Percentiles rank a stretch among this genome's conserved stretches.
Evolutionary conservation across 1,140 invertebrate genomes (phyloP).

Genomic region (Tyrophagus putrescentiae): DNA sequence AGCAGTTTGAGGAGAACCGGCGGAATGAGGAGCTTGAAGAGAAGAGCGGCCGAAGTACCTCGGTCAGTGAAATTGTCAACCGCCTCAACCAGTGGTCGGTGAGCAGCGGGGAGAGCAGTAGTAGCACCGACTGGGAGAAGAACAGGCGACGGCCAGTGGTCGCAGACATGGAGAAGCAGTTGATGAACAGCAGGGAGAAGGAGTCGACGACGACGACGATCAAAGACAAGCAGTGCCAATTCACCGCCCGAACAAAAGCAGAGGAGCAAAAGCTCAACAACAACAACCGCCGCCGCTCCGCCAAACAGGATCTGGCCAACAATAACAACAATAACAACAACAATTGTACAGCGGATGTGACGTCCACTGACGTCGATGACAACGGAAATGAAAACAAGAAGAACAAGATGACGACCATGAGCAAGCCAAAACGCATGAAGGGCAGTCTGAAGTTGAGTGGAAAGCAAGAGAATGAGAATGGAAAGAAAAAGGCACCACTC

Average conservation of each 20-base stretch:
- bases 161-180: constrained; percentile 17
- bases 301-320: neutral
- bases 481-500: neutral
- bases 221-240: neutral
- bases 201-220: neutral
- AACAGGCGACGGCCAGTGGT: constrained; percentile 18
- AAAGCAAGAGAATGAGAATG: neutral
- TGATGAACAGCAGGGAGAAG: neutral
- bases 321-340: neutral
- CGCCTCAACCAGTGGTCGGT: constrained; percentile 4
- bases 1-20: neutral
- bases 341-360: neutral
- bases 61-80: neutral
- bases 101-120: neutral
- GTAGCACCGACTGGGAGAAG: constrained; percentile 19
- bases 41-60: neutral
- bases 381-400: neutral
- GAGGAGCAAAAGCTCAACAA: neutral
- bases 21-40: neutral
- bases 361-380: neutral
- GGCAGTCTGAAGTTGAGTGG: constrained; percentile 1
- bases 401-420: neutral
- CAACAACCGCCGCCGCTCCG: neutral
- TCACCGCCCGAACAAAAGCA: neutral
- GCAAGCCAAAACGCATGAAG: constrained; percentile 1